Evolutionary conservation across 2,888 invertebrate species (phyloP).

Genomic region (Choreutis nemorana): DNA sequence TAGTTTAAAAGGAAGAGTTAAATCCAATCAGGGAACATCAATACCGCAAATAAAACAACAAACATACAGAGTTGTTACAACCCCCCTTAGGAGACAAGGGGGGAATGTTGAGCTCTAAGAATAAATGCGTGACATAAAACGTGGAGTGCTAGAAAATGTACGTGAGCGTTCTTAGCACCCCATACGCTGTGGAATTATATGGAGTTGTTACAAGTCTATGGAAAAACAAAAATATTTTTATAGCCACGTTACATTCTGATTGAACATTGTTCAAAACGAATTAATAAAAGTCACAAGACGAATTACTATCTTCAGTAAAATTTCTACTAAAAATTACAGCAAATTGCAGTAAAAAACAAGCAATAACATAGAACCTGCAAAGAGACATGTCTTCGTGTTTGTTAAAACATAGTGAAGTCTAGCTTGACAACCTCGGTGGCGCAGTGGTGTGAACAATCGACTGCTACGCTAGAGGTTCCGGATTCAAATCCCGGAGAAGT

Average conservation of each 20-base stretch:
- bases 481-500: too few species aligned
- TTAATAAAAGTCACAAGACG: not conserved
- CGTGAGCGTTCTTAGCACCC: conserved; percentile 58
- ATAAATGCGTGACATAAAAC: conserved; percentile 64
- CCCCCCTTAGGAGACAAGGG: conserved; percentile 24
- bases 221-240: too few species aligned
- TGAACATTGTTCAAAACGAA: not conserved
- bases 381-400: too few species aligned
- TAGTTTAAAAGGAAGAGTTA: conserved; percentile 1
- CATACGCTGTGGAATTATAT: conserved; percentile 24
- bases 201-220: conserved; percentile 20
- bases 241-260: too few species aligned
- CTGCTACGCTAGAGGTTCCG: too few species aligned
- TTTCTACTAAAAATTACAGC: too few species aligned
- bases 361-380: too few species aligned
- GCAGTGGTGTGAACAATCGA: too few species aligned
- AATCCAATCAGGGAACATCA: conserved; percentile 12
- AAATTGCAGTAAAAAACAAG: too few species aligned
- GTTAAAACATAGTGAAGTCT: too few species aligned
- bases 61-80: conserved; percentile 28
- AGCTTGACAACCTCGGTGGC: too few species aligned
- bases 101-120: conserved; percentile 40
- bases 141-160: conserved; percentile 63
- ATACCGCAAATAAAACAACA: conserved; percentile 30
- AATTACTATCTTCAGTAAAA: too few species aligned